These are phyloP conservation scores for Episyrphus balteatus DNA, from an alignment of 1,140 invertebrate genomes.

Conservation along the genomic window DNA sequence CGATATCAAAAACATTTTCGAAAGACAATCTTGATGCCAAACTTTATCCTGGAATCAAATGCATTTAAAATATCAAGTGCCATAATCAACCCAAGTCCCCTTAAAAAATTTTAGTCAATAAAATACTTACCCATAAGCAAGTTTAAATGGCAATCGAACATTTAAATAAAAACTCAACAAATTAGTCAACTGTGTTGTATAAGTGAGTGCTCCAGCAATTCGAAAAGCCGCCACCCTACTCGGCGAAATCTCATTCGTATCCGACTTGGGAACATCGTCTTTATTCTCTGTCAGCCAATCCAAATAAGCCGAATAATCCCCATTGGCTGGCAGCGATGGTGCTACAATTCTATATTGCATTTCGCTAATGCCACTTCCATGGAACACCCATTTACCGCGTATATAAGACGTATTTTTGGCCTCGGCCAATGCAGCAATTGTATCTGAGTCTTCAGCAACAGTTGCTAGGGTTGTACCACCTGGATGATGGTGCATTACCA, in stretches of 20 bases:
- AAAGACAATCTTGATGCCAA: too few species aligned
- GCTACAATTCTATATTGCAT: constrained; percentile 61
- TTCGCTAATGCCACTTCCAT: constrained; percentile 52
- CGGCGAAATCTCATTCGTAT: constrained; percentile 31
- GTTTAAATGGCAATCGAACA: constrained; percentile 59
- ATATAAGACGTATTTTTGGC: constrained; percentile 64
- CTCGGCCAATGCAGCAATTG: constrained; percentile 59
- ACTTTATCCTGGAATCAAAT: too few species aligned
- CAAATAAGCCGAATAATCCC: constrained; percentile 66
- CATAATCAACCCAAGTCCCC: too few species aligned
- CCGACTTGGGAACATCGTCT: constrained; percentile 46
- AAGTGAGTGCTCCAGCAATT: constrained; percentile 67
- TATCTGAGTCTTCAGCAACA: constrained; percentile 43
- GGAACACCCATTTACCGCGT: constrained; percentile 59
- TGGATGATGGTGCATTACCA: neutral
- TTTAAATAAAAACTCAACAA: constrained; percentile 66
- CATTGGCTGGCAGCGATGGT: constrained; percentile 54
- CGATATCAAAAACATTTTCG: too few species aligned
- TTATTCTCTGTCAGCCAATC: constrained; percentile 59
- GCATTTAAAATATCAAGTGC: too few species aligned
- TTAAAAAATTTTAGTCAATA: too few species aligned
- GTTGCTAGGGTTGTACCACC: constrained; percentile 11
- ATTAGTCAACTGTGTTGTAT: constrained; percentile 66
- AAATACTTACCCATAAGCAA: constrained; percentile 53
- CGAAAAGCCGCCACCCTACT: constrained; percentile 56